These are phyloP conservation scores for Choristoneura fumiferana DNA, from an alignment of 1,140 invertebrate genomes.

Conservation along the genomic window DNA sequence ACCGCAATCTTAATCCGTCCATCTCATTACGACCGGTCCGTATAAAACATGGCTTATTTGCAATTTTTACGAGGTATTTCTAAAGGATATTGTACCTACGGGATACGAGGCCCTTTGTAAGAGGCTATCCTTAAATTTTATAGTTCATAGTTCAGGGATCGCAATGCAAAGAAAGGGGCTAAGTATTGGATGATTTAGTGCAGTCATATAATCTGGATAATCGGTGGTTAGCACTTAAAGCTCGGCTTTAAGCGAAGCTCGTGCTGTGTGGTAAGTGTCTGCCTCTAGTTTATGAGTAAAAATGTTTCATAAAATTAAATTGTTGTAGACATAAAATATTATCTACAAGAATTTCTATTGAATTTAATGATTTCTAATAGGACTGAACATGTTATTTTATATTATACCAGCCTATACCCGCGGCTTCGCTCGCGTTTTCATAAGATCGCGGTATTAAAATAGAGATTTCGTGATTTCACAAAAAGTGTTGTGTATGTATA, in stretches of 20 bases:
- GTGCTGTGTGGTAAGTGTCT: slow-evolving; percentile 33
- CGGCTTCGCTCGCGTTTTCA: too few relatives aligned
- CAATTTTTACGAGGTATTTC: slow-evolving; percentile 70
- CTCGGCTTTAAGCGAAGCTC: slow-evolving; percentile 32
- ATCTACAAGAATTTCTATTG: too few relatives aligned
- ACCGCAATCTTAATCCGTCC: slow-evolving; percentile 25
- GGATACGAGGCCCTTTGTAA: slow-evolving; percentile 53
- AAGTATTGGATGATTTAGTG: slow-evolving; percentile 70
- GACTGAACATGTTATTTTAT: too few relatives aligned
- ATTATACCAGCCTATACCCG: too few relatives aligned
- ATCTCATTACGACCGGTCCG: slow-evolving; percentile 46
- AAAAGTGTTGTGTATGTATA: too few relatives aligned
- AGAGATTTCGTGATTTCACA: too few relatives aligned
- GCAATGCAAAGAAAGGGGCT: slow-evolving; percentile 50
- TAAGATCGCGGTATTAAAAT: too few relatives aligned
- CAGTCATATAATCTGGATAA: slow-evolving; percentile 70
- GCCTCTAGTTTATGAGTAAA: too few relatives aligned
- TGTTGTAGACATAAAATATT: too few relatives aligned
- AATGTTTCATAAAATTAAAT: too few relatives aligned
- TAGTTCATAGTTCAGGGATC: slow-evolving; percentile 65
- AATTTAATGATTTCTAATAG: too few relatives aligned
- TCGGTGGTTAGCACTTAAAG: slow-evolving; percentile 63
- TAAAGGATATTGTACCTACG: slow-evolving; percentile 49
- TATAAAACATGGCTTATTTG: slow-evolving; percentile 60
- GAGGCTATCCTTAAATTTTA: slow-evolving; percentile 70